A percentile compares a stretch with the other conserved stretches of the same genome.
phyloP scores from a whole-genome alignment of 2,113 vertebrate genomes.

The Cichladusa arquata region DNA sequence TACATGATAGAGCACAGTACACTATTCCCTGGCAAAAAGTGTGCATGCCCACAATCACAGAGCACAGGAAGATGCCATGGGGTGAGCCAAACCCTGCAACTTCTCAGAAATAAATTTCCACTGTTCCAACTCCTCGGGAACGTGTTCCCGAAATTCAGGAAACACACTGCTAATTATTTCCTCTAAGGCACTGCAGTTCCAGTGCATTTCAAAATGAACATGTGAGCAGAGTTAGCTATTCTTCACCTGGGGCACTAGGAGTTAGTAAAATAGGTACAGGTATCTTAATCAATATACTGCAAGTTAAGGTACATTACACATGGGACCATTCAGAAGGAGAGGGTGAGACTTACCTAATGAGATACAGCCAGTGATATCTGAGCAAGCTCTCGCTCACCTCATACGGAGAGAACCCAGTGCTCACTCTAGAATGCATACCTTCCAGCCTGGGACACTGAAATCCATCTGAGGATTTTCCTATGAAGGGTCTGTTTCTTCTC shows the following conservation, averaged over 20 bases:
- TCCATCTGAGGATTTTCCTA: neutral
- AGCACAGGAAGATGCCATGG: neutral
- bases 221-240: neutral
- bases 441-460: neutral
- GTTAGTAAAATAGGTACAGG: neutral
- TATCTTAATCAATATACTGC: neutral
- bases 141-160: neutral
- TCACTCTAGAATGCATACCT: neutral
- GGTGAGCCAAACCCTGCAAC: neutral
- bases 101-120: slow-evolving; percentile 26
- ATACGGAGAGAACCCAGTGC: neutral
- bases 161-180: slow-evolving; percentile 23
- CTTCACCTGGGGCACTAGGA: neutral
- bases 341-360: neutral
- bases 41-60: neutral
- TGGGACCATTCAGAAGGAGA: neutral
- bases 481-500: neutral
- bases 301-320: neutral
- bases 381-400: neutral
- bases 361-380: neutral
- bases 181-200: neutral
- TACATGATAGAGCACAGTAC: neutral
- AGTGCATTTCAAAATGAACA: neutral
- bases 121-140: rapidly evolving
- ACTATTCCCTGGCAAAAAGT: neutral